phyloP scores from a whole-genome alignment of 2,113 vertebrate species.

The Tenebrosternarchus preto region DNA sequence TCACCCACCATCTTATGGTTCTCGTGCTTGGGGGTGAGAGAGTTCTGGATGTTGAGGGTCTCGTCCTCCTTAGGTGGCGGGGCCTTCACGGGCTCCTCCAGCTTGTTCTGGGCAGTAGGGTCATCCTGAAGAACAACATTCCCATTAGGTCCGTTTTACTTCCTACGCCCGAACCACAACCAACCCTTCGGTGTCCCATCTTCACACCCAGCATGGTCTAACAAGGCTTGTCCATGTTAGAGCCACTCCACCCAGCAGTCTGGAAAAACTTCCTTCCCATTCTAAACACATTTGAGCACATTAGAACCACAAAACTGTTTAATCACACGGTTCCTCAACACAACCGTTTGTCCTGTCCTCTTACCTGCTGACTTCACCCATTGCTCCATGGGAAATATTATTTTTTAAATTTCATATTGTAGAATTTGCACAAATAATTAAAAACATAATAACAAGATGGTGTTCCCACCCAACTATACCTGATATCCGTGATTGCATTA shows the following conservation, averaged over 20 bases:
- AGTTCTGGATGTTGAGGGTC: conserved; percentile 93
- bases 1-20: conserved; percentile 85
- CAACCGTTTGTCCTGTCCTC: neutral
- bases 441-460: conserved; percentile 39
- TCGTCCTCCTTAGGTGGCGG: conserved; percentile 91
- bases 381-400: neutral
- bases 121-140: conserved; percentile 75
- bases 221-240: too few species aligned
- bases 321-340: too few species aligned
- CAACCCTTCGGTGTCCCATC: too few species aligned
- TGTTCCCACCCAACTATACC: conserved; percentile 34
- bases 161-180: too few species aligned
- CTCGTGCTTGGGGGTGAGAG: conserved; percentile 89
- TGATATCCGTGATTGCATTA: conserved; percentile 1
- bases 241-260: too few species aligned
- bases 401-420: neutral
- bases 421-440: conserved; percentile 31
- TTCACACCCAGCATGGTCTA: too few species aligned
- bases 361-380: conserved; percentile 1
- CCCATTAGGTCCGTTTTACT: too few species aligned
- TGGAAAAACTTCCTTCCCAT: too few species aligned
- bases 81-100: conserved; percentile 92
- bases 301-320: too few species aligned
- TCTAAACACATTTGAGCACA: too few species aligned
- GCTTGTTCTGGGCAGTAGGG: conserved; percentile 87